Percentiles rank a stretch among this genome's conserved stretches.
These are phyloP conservation scores for Drosophila antonietae DNA, from an alignment of 2,888 invertebrate species.

Conservation along the genomic window DNA sequence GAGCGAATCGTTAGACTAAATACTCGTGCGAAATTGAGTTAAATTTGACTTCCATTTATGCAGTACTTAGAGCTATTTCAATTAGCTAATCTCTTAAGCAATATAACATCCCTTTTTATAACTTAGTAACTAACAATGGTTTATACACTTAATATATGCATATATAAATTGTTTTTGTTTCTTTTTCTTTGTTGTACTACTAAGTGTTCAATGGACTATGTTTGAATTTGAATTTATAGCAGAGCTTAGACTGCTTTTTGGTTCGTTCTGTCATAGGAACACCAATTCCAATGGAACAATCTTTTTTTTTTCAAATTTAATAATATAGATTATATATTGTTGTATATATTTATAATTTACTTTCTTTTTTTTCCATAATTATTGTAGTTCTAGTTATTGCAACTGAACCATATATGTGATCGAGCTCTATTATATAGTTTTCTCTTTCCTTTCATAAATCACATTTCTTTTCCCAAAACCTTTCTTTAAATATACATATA, in stretches of 20 bases:
- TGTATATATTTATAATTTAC: neutral
- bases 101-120: neutral
- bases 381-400: constrained; percentile 3
- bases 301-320: neutral
- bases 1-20: neutral
- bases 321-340: neutral
- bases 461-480: constrained; percentile 8
- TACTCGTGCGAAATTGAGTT: neutral
- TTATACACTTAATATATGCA: neutral
- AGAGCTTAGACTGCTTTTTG: neutral
- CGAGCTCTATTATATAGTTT: constrained; percentile 6
- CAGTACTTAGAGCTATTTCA: neutral
- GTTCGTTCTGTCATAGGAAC: constrained; percentile 9
- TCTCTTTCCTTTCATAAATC: constrained; percentile 14
- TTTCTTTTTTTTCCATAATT: constrained; percentile 1
- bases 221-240: constrained; percentile 1
- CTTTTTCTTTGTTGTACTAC: neutral
- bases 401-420: constrained; percentile 10
- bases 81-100: neutral
- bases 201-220: constrained; percentile 6
- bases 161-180: neutral
- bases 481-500: neutral
- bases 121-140: neutral
- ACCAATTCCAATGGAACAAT: constrained; percentile 15
- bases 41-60: neutral